phyloP scores from a whole-genome alignment of 2,113 vertebrate genomes.

The Trematomus loennbergii region DNA sequence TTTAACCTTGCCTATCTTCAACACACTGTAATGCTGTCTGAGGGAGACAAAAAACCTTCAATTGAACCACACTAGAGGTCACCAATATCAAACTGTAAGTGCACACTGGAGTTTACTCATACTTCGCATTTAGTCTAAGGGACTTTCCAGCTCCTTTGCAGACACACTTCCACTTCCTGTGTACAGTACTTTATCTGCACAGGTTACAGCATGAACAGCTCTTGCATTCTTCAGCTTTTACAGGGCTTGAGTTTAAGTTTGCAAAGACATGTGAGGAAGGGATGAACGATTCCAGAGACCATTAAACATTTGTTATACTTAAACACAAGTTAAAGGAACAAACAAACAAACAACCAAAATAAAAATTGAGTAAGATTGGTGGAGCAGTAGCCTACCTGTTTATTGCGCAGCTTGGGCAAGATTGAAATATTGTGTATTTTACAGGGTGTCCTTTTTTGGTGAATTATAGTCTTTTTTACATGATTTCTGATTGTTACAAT shows the following conservation, averaged over 20 bases:
- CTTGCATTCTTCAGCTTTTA: slow-evolving; percentile 23
- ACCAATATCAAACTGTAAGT: background rate
- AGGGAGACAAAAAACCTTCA: background rate
- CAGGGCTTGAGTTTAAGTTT: slow-evolving; percentile 2
- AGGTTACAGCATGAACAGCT: slow-evolving; percentile 24
- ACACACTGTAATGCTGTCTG: background rate
- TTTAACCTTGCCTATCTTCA: background rate
- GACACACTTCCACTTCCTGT: slow-evolving; percentile 5
- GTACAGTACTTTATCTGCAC: background rate
- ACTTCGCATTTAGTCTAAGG: background rate
- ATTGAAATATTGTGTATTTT: no score
- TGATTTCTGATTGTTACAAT: no score
- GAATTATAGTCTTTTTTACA: no score
- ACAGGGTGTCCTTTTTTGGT: no score
- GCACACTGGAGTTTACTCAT: background rate
- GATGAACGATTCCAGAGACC: background rate
- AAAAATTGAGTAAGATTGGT: no score
- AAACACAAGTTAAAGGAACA: background rate
- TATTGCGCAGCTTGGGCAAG: no score
- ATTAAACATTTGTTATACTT: background rate
- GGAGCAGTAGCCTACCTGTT: no score
- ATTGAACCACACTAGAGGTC: slow-evolving; percentile 25
- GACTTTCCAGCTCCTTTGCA: slow-evolving; percentile 49
- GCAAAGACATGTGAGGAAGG: background rate
- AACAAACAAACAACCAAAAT: no score